Evolutionary conservation across 2,113 vertebrate genomes (phyloP).

Genomic region (Coryphaenoides rupestris): DNA sequence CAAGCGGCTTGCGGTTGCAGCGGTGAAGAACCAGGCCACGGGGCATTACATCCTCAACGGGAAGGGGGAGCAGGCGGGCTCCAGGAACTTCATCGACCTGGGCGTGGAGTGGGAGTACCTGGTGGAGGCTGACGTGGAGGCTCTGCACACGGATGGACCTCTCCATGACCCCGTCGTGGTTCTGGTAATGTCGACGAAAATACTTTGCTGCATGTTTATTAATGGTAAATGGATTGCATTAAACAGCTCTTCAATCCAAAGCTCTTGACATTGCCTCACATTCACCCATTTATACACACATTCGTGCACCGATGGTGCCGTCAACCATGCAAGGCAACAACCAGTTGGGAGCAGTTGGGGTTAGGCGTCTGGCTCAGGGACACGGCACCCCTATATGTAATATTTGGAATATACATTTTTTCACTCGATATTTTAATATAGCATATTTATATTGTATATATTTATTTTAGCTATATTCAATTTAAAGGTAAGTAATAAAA

Average conservation of each 20-base stretch:
- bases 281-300: too few relatives aligned
- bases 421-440: neutral
- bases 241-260: too few relatives aligned
- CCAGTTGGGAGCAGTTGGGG: too few relatives aligned
- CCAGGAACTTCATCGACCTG: constrained; percentile 89
- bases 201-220: too few relatives aligned
- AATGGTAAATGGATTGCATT: too few relatives aligned
- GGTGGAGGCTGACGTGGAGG: constrained; percentile 84
- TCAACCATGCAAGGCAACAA: too few relatives aligned
- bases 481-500: too few relatives aligned
- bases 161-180: constrained; percentile 87
- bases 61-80: constrained; percentile 86
- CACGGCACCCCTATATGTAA: too few relatives aligned
- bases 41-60: constrained; percentile 96
- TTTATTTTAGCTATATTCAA: neutral
- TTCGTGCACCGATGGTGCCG: too few relatives aligned
- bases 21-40: constrained; percentile 96
- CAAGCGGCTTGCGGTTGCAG: constrained; percentile 69
- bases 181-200: constrained; percentile 74
- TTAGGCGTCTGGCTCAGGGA: too few relatives aligned
- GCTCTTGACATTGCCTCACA: too few relatives aligned
- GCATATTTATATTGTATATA: neutral
- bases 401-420: neutral
- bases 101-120: constrained; percentile 95
- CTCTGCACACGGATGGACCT: constrained; percentile 89